These are phyloP conservation scores for Ramazzottius varieornatus DNA, from an alignment of 2,888 invertebrate species.

Conservation along the genomic window DNA sequence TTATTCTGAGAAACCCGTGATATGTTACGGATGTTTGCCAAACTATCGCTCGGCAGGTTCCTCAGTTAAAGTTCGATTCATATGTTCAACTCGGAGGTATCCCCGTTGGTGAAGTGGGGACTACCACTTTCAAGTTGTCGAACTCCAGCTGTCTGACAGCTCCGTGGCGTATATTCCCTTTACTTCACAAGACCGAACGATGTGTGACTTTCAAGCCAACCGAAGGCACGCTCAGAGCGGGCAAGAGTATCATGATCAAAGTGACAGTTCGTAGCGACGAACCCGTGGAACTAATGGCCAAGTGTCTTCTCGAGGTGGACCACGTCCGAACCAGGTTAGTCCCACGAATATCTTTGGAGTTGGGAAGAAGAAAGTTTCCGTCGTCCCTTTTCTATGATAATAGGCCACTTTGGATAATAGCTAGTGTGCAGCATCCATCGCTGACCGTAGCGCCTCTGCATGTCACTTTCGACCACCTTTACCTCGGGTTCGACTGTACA, in stretches of 20 bases:
- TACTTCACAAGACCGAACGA: no score
- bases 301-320: background rate
- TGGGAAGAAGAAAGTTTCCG: no score
- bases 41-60: no score
- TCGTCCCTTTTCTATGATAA: no score
- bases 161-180: no score
- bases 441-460: background rate
- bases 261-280: background rate
- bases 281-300: background rate
- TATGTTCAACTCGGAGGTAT: background rate
- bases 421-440: background rate
- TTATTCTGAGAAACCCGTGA: no score
- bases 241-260: background rate
- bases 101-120: background rate
- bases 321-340: background rate
- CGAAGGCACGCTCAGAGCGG: background rate
- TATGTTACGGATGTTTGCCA: no score
- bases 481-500: background rate
- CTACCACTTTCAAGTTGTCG: no score
- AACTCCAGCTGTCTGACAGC: no score
- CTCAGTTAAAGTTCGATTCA: background rate
- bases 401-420: background rate
- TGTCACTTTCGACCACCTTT: background rate
- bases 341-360: no score
- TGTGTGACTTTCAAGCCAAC: background rate